Conservation (phyloP, 1,140 invertebrate genomes). For the Bactericera cockerelli region DNA sequence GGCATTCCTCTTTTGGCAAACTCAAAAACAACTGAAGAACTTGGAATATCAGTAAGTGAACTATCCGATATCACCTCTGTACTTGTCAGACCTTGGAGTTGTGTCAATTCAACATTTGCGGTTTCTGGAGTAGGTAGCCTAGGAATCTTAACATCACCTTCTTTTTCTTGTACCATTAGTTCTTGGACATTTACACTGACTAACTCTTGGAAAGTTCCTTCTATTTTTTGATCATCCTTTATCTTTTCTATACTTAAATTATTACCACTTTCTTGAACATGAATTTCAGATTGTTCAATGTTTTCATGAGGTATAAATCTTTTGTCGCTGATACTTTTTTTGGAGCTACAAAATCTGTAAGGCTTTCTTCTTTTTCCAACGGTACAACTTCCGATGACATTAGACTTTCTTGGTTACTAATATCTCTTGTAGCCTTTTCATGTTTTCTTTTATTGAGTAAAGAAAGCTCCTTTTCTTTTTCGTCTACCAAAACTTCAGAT, state of each 20-base stretch:
- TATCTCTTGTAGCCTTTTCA: constrained; percentile 17
- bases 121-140: not conserved
- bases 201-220: constrained; percentile 20
- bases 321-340: constrained; percentile 13
- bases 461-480: constrained; percentile 23
- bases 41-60: constrained; percentile 1
- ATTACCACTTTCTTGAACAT: constrained; percentile 15
- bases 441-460: constrained; percentile 14
- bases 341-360: constrained; percentile 1
- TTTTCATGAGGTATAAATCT: constrained; percentile 7
- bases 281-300: constrained; percentile 13
- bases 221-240: constrained; percentile 15
- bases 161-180: constrained; percentile 27
- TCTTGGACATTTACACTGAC: constrained; percentile 16
- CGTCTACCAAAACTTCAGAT: constrained; percentile 31
- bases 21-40: constrained; percentile 31
- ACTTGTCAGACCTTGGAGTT: constrained; percentile 10
- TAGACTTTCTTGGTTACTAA: constrained; percentile 14
- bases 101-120: constrained; percentile 5
- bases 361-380: not conserved
- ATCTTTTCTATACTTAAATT: constrained; percentile 13
- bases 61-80: constrained; percentile 8
- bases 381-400: not conserved
- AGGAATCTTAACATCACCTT: constrained; percentile 16
- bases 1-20: constrained; percentile 20